Conservation (phyloP, 2,888 invertebrate genomes). For the Latheticus oryzae region DNA sequence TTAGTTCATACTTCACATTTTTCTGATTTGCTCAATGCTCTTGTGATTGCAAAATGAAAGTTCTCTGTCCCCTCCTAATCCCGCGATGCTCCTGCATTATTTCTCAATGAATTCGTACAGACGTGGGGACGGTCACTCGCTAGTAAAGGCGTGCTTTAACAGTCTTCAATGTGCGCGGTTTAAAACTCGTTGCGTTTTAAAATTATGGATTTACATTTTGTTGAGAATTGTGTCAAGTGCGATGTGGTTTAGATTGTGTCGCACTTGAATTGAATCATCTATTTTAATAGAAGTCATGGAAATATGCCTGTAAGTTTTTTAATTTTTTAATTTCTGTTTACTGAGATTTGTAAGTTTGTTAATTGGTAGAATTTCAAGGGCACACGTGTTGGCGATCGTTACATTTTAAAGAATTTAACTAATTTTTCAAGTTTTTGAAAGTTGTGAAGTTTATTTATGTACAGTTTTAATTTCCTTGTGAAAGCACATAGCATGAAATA, state of each 20-base stretch:
- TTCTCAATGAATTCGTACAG: slow-evolving; percentile 33
- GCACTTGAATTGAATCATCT: too few relatives aligned
- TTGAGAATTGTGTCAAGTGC: slow-evolving; percentile 1
- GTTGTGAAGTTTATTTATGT: slow-evolving; percentile 3
- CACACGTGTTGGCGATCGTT: not conserved
- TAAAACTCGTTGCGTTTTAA: not conserved
- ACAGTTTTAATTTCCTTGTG: slow-evolving; percentile 10
- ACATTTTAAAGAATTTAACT: not conserved
- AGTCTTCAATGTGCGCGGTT: not conserved
- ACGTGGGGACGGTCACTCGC: slow-evolving; percentile 25
- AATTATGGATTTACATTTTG: slow-evolving; percentile 2
- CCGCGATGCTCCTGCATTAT: slow-evolving; percentile 11
- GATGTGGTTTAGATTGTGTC: slow-evolving; percentile 3
- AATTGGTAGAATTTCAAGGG: slow-evolving; percentile 19
- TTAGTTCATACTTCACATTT: slow-evolving; percentile 17
- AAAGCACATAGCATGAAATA: slow-evolving; percentile 13
- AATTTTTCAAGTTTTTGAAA: slow-evolving; percentile 7
- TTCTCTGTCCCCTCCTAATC: slow-evolving; percentile 7
- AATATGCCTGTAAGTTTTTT: slow-evolving; percentile 60
- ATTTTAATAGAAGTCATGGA: slow-evolving; percentile 53
- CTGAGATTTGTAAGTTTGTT: slow-evolving; percentile 22
- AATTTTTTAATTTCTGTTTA: not conserved
- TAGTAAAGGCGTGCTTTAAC: slow-evolving; percentile 11
- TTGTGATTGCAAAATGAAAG: slow-evolving; percentile 21
- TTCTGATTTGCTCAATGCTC: slow-evolving; percentile 13